Conservation (phyloP, 2,797 vertebrate genomes). For the Enteromius mattozi region DNA sequence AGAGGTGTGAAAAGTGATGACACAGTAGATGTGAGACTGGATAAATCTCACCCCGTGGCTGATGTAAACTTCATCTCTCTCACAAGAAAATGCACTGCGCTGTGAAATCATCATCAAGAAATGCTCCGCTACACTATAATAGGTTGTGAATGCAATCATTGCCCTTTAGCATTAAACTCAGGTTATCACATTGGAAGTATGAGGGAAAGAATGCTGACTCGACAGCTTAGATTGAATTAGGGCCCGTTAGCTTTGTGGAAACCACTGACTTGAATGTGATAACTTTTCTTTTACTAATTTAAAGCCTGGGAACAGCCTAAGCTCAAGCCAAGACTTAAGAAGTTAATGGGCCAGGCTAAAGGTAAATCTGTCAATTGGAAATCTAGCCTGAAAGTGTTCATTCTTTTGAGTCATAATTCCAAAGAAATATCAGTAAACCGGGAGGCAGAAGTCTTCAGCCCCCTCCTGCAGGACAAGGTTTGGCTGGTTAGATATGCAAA, state of each 20-base stretch:
- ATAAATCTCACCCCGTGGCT: slow-evolving; percentile 28
- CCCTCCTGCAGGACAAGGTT: background rate
- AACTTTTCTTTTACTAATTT: slow-evolving; percentile 31
- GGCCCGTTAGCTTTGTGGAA: slow-evolving; percentile 5
- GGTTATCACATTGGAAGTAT: slow-evolving; percentile 14
- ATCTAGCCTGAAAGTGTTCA: background rate
- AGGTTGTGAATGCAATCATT: slow-evolving; percentile 37
- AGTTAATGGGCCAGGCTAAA: background rate
- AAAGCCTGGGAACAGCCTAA: background rate
- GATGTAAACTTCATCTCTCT: slow-evolving; percentile 30
- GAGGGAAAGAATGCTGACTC: slow-evolving; percentile 13
- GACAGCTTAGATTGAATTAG: slow-evolving; percentile 14
- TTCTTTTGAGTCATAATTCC: background rate
- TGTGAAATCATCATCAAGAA: slow-evolving; percentile 43
- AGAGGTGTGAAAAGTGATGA: slow-evolving; percentile 22
- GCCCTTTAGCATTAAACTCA: slow-evolving; percentile 44
- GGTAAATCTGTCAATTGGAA: background rate
- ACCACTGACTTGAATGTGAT: slow-evolving; percentile 23
- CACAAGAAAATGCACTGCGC: slow-evolving; percentile 24
- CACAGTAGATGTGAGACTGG: slow-evolving; percentile 17
- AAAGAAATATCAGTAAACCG: background rate
- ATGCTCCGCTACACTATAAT: slow-evolving; percentile 24
- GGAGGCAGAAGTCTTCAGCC: too few relatives aligned
- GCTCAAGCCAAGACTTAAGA: background rate
- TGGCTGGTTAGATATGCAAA: background rate